phyloP scores from a whole-genome alignment of 2,888 invertebrate species.

The Trypoxylon attenuatum region DNA sequence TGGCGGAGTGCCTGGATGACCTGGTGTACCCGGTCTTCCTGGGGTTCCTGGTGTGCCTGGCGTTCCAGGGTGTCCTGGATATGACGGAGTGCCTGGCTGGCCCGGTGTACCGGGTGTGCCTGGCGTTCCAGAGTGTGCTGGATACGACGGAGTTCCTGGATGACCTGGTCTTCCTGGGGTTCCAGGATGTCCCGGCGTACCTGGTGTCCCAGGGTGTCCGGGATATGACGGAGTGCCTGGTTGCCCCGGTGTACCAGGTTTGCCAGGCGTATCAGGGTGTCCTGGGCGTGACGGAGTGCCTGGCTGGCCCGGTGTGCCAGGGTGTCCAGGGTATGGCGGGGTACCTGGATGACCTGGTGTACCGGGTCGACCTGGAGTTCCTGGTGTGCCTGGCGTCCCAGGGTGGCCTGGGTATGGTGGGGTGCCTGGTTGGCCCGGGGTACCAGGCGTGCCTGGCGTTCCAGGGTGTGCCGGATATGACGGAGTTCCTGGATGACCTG shows the following conservation, averaged over 20 bases:
- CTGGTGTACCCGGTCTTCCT: not conserved
- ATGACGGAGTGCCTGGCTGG: constrained; percentile 35
- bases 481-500: constrained; percentile 47
- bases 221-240: constrained; percentile 49
- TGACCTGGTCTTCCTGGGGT: constrained; percentile 49
- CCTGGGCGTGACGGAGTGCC: constrained; percentile 52
- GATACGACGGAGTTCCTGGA: constrained; percentile 46
- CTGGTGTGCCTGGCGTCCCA: constrained; percentile 56
- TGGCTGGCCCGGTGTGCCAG: constrained; percentile 36
- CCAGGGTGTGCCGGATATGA: constrained; percentile 26
- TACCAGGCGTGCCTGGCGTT: not conserved
- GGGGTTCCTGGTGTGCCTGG: not conserved
- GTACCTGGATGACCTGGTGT: constrained; percentile 55
- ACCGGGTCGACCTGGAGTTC: constrained; percentile 38
- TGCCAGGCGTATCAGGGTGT: constrained; percentile 41
- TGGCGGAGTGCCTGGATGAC: not conserved
- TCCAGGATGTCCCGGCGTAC: constrained; percentile 48
- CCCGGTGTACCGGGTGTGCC: constrained; percentile 49
- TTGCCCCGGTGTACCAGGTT: constrained; percentile 39
- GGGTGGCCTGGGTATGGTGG: constrained; percentile 44
- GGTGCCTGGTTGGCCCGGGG: constrained; percentile 54
- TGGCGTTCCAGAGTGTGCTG: constrained; percentile 56
- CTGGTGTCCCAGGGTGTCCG: constrained; percentile 53
- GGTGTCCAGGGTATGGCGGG: no score
- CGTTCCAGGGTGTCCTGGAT: not conserved